phyloP scores from a whole-genome alignment of 2,113 vertebrate species.

The Epinephelus moara region DNA sequence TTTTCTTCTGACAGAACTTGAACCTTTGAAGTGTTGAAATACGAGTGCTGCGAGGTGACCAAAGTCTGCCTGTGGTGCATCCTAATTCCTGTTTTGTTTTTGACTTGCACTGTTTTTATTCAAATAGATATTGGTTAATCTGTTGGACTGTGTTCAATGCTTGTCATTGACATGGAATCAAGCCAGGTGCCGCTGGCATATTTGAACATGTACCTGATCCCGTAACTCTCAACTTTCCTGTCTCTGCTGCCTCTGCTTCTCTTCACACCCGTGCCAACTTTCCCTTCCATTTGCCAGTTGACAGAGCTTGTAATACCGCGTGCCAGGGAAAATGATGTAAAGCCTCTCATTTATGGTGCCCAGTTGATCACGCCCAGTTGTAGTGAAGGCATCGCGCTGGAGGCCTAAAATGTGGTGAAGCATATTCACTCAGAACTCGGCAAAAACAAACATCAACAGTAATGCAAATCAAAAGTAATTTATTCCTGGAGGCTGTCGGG shows the following conservation, averaged over 20 bases:
- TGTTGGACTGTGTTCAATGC: constrained; percentile 6
- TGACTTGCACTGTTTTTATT: background rate
- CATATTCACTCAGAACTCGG: constrained; percentile 20
- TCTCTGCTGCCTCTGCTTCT: constrained; percentile 45
- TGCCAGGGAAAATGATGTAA: constrained; percentile 79
- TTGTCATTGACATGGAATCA: constrained; percentile 32
- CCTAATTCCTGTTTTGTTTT: background rate
- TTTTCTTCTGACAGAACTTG: constrained; percentile 44
- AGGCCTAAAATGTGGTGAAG: constrained; percentile 42
- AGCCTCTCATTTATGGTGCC: constrained; percentile 65
- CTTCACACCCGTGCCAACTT: constrained; percentile 61
- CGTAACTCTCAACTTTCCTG: constrained; percentile 44
- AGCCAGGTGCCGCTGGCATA: constrained; percentile 39
- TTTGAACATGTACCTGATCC: constrained; percentile 59
- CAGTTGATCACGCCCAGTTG: constrained; percentile 66
- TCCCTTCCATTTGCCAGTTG: constrained; percentile 64
- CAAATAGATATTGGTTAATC: constrained; percentile 11
- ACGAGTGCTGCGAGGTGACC: background rate
- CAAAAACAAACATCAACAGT: constrained; percentile 38
- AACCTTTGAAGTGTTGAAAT: constrained; percentile 22
- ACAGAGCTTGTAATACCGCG: constrained; percentile 56
- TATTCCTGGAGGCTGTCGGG: constrained; percentile 25
- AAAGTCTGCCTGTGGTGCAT: background rate
- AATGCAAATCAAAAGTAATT: constrained; percentile 37
- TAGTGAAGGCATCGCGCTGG: constrained; percentile 43